Percentiles rank a stretch among this genome's conserved stretches.
Evolutionary conservation across 1,140 invertebrate species (phyloP).

Genomic region (Drosophila pachea): DNA sequence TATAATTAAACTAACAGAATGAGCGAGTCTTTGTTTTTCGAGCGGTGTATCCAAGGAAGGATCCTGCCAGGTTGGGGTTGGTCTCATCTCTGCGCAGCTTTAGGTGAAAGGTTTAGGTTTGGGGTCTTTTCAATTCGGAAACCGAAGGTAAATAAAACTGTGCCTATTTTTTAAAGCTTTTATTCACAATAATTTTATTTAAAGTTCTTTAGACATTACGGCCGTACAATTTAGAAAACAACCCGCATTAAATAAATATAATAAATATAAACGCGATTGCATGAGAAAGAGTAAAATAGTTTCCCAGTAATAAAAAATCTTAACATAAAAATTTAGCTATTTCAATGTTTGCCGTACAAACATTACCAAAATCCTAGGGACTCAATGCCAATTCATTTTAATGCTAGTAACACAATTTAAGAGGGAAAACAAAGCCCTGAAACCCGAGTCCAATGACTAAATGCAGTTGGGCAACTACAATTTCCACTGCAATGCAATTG

Average conservation of each 20-base stretch:
- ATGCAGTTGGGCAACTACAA: conserved; percentile 18
- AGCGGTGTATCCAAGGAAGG: neutral
- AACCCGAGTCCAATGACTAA: conserved; percentile 29
- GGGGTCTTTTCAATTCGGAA: too few species aligned
- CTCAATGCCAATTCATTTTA: conserved; percentile 33
- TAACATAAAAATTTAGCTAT: conserved; percentile 2
- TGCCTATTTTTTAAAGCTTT: conserved; percentile 23
- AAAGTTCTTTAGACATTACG: conserved; percentile 16
- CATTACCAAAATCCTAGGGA: conserved; percentile 23
- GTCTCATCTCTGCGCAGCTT: too few species aligned
- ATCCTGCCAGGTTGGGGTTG: too few species aligned
- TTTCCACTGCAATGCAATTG: conserved; percentile 12
- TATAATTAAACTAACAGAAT: conserved; percentile 74
- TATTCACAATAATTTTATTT: conserved; percentile 48
- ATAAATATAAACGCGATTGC: conserved; percentile 46
- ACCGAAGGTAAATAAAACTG: too few species aligned
- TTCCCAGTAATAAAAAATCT: conserved; percentile 18
- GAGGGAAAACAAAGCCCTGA: conserved; percentile 19
- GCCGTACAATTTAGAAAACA: conserved; percentile 39
- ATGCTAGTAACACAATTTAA: conserved; percentile 59
- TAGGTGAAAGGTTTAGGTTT: too few species aligned
- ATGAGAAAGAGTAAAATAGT: too few species aligned
- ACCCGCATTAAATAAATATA: conserved; percentile 52
- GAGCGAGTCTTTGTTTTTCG: conserved; percentile 21
- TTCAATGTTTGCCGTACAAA: conserved; percentile 32